Conservation (phyloP, 1,140 invertebrate species). For the Macrotrachela quadricornifera region DNA sequence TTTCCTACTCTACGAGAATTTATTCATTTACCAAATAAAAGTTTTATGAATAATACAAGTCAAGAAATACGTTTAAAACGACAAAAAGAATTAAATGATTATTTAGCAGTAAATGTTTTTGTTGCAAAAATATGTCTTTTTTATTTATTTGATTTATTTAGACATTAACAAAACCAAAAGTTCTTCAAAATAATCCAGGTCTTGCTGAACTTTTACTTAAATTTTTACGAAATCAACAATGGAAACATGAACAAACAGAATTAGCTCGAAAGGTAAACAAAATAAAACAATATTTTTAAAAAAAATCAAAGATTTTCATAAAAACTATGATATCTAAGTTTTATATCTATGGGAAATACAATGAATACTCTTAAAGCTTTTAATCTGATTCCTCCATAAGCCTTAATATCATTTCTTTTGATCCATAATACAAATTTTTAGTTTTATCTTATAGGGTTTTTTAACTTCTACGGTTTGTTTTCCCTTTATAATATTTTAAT, state of each 20-base stretch:
- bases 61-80: constrained; percentile 60
- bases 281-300: too few species aligned
- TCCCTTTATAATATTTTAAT: too few species aligned
- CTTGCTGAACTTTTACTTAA: constrained; percentile 46
- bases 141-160: constrained; percentile 39
- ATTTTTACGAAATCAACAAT: constrained; percentile 55
- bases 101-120: constrained; percentile 38
- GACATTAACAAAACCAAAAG: constrained; percentile 39
- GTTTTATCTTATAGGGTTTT: too few species aligned
- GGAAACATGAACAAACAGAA: constrained; percentile 38
- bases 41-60: constrained; percentile 76
- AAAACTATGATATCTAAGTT: too few species aligned
- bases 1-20: constrained; percentile 55
- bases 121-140: constrained; percentile 4
- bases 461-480: too few species aligned
- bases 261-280: constrained; percentile 30
- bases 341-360: too few species aligned
- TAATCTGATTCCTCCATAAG: too few species aligned
- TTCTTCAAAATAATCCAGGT: constrained; percentile 41
- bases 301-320: too few species aligned
- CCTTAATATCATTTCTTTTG: too few species aligned
- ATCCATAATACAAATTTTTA: too few species aligned
- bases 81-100: constrained; percentile 59
- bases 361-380: too few species aligned
- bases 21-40: constrained; percentile 61